Evolutionary conservation across 2,113 vertebrate genomes (phyloP).

Genomic region (Leuciscus idus): DNA sequence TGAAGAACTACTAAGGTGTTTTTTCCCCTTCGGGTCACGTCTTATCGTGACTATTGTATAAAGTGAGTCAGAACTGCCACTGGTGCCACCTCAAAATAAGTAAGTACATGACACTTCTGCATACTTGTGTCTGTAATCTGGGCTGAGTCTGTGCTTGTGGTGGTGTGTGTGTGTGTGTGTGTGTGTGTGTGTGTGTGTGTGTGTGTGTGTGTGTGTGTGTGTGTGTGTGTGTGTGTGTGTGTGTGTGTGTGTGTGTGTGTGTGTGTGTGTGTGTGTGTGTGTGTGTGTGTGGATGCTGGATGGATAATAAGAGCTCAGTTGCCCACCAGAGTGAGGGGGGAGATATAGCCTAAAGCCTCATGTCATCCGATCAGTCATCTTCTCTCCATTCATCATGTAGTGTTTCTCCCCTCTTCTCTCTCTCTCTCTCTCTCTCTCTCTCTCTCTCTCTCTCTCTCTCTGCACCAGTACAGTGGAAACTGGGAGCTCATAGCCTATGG

Average conservation of each 20-base stretch:
- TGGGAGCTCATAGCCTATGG: constrained; percentile 28
- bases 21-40: background rate
- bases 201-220: too few species aligned
- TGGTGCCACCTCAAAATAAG: constrained; percentile 16
- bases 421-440: constrained; percentile 21
- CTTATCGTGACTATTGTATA: background rate
- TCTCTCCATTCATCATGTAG: constrained; percentile 52
- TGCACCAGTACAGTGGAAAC: constrained; percentile 37
- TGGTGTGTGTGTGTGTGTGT: background rate
- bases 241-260: too few species aligned
- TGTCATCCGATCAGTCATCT: constrained; percentile 54
- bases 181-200: too few species aligned
- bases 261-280: background rate
- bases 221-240: background rate
- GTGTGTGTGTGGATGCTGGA: background rate
- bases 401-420: background rate
- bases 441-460: background rate
- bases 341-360: constrained; percentile 47
- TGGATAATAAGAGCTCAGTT: constrained; percentile 46
- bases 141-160: background rate
- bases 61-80: background rate
- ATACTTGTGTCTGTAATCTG: constrained; percentile 51
- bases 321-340: constrained; percentile 29
- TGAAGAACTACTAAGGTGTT: background rate
- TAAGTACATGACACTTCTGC: constrained; percentile 25